Evolutionary conservation across 2,113 vertebrate species (phyloP).

Genomic region (Fregata magnificens): DNA sequence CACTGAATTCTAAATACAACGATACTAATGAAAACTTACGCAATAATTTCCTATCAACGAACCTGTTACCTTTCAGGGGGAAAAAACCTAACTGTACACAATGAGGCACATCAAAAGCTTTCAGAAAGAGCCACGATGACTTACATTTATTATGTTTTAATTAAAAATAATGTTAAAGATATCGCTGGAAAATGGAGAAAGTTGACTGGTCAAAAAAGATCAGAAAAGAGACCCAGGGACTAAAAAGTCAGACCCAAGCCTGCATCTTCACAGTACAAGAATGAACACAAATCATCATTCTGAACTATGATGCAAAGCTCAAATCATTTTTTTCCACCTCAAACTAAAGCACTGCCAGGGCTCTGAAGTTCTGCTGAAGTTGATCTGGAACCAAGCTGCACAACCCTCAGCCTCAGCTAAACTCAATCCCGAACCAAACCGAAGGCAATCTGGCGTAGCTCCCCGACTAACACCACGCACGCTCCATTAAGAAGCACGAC

Average conservation of each 20-base stretch:
- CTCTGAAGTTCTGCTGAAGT: not conserved
- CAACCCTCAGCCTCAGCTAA: not conserved
- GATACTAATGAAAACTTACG: fast-evolving
- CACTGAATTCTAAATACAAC: not conserved
- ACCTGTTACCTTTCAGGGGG: not conserved
- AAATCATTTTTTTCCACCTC: not conserved
- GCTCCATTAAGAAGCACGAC: fast-evolving
- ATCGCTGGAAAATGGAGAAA: not conserved
- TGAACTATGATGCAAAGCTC: not conserved
- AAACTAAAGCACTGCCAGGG: not conserved
- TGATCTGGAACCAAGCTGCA: not conserved
- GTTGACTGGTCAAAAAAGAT: not conserved
- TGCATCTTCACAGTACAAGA: not conserved
- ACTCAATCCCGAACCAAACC: fast-evolving
- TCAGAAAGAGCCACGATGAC: not conserved
- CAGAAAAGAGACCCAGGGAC: fast-evolving
- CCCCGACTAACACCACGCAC: not conserved
- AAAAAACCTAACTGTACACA: not conserved
- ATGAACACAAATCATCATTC: not conserved
- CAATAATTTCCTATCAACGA: not conserved
- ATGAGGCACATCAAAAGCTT: not conserved
- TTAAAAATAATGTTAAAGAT: not conserved
- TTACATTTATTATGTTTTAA: not conserved
- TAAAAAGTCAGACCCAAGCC: not conserved
- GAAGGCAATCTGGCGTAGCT: not conserved